Evolutionary conservation across 2,888 invertebrate species (phyloP), one percentile per base, ranked within the genome.

Genomic region (Melanchra persicariae): DNA sequence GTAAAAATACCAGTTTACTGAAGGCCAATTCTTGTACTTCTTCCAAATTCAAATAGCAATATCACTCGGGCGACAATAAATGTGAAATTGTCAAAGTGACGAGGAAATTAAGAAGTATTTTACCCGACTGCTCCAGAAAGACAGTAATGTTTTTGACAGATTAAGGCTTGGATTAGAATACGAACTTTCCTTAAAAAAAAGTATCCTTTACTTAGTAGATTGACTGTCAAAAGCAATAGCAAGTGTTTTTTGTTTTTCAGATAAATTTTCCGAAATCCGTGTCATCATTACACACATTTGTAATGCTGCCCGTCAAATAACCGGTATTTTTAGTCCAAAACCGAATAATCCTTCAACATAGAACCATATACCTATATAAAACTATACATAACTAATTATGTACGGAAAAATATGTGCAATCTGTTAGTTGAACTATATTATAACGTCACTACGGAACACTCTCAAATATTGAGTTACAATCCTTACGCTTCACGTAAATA

Each of bases 381-480:
- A 70, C 47, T 64, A 67, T 69, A 68, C 52, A 79, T 77, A 69
- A 60, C 78, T 54, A 63, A 68, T 67, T 67, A 70, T 66, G 73
- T 76, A 79, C 84, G 85, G 77, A 88, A 91, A 91, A 89, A 90
- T 90, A 89, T 86, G 83, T 77, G 81, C 80, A 75, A 79, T 83
- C 70, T 79, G 63, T 74, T 72, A 73, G 51, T 75, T 66, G 64
- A 67, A 61, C 64, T 73, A 76, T 59, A 43, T 22, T 52, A 75
- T 77, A 67, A 63, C 75, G 58, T 68, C 57, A 78, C 73, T 77
- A 85, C 74, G 60, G 47, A 78, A 70, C 72, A 71, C 74, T 84
- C 94, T 93, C 93, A 94, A 93, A 94, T 94, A 93, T 94, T 93
- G 94, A 94, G 94, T 89, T 93, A 93, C 93, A 40, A 70, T 65